These are phyloP conservation scores for Palythoa caribaeorum DNA, from an alignment of 92 coral and sea anemone genomes.

Conservation along the genomic window DNA sequence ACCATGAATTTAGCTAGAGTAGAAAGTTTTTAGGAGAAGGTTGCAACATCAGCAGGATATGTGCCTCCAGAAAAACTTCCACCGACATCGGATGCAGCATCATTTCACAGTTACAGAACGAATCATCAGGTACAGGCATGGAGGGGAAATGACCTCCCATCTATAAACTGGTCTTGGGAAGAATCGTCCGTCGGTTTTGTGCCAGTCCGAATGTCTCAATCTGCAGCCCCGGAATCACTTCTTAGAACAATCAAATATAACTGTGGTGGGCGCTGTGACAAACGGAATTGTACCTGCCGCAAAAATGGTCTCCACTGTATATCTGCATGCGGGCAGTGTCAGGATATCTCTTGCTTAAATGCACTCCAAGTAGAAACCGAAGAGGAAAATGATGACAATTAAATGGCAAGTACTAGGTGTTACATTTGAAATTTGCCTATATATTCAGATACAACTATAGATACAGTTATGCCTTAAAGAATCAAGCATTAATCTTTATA, in stretches of 20 bases:
- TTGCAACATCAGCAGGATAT: slow-evolving; percentile 48
- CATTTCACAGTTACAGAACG: slow-evolving; percentile 45
- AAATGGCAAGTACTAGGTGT: background rate
- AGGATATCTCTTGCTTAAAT: background rate
- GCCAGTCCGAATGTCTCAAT: background rate
- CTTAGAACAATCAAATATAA: background rate
- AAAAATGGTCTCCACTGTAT: background rate
- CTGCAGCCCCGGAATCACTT: background rate
- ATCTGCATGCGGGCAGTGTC: background rate
- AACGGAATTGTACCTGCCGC: background rate
- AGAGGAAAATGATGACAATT: background rate
- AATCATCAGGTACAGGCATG: slow-evolving; percentile 61
- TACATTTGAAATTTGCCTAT: background rate
- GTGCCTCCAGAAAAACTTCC: slow-evolving; percentile 57
- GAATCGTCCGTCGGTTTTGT: too few species aligned
- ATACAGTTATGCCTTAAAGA: background rate
- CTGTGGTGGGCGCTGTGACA: background rate
- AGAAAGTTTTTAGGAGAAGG: slow-evolving; percentile 23
- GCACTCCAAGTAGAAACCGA: background rate
- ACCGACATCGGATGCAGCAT: too few species aligned
- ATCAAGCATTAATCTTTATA: background rate
- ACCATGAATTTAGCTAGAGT: too few species aligned
- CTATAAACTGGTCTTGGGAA: too few species aligned
- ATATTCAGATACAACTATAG: background rate
- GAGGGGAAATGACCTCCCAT: slow-evolving; percentile 47